Evolutionary conservation across 35 echinoderm and acorn worm genomes (phyloP), one percentile per base, ranked within the genome.

Genomic region (Apostichopus japonicus): DNA sequence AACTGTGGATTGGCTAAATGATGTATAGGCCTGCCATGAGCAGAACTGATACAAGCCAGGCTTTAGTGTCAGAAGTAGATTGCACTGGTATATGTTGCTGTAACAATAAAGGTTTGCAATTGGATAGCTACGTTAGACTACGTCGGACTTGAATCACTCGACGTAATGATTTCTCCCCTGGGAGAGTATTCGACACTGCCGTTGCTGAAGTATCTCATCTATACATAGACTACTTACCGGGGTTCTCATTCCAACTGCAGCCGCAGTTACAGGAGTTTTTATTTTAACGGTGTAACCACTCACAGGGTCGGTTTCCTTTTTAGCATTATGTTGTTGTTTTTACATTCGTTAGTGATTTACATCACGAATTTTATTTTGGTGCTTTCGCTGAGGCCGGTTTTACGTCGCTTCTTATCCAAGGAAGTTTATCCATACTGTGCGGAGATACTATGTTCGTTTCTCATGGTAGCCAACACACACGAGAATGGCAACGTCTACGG

Each of bases 401-500:
- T 93, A 53, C 89, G 94, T 27, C 77, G 53, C 56, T 84, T 87
- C 77, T 65, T 96, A 10, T 93, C 91, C 52, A 78, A 91, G 61
- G 78, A 83, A 53, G 78, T 93, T 16, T 99, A 99, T 61, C 92
- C 83, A 8, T 99, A 95, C 23, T 86, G 93, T 44, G 97, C 92
- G 6, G 97, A 99, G 92, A 77, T 95, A 24, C 54, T 99, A 23
- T 93, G 81, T 65, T 84, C 93, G 2, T 99, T 99, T 77, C 97
- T 94, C 5, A 65, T 99, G 52, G 90, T 94, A 19, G 94, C 91
- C 22, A 96, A 95, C 63, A 80, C 89, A 44, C 94, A 92, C 56
- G 97, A 99, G 55, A 99, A 99, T 52, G 95, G 97, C 23, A 93
- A 96, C 55, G 87, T 96, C 22, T 92, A 94, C 21, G 79, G 86